Base-by-base conservation (phyloP, 2,888 invertebrate genomes). In the Ectropis crepuscularia region DNA sequence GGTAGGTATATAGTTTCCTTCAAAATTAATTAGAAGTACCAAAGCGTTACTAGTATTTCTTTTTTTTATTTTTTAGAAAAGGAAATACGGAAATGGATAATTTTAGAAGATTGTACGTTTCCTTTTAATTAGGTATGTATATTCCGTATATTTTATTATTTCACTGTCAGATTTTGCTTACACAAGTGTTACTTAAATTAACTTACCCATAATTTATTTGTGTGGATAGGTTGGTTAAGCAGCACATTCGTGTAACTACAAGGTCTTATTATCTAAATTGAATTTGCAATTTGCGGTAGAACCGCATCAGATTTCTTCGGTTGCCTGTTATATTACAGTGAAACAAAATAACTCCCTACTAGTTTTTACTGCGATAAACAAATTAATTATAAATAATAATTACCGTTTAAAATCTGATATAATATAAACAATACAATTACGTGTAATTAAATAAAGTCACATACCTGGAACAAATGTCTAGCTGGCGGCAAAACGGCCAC, bases 401-500 rank as follows among this genome's bases (percentile, higher is more conserved):
- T 36, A 6, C 45, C 6, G 39, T 11, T 57, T 6, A 49, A 8
- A 16, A 46, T 38, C 39, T 37, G n/a, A 45, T 16, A 50, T 51
- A 50, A 36, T 51, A 57, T 39, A 28, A 39, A 60, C 28, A 55
- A 42, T 38, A 39, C 8, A 53, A 45, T 36, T 45, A 10, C 45
- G 11, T 48, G 60, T 57, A 57, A 51, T 47, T 16, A 74, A 72
- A 80, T 75, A 72, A 75, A 69, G 68, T 74, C 72, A 86, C 90
- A 82, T 87, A 91, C 91, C 90, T 90, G 86, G 67, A 76, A 78
- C 78, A 74, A 81, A 81, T 81, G 81, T 79, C 85, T 83, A 80
- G 76, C 75, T 73, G 75, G 75, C 77, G 71, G 83, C 81, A 81
- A 83, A 78, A 75, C 75, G 73, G 69, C 72, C 75, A 66, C 49